phyloP scores from a whole-genome alignment of 2,888 invertebrate genomes.

The Ypsolopha sequella region DNA sequence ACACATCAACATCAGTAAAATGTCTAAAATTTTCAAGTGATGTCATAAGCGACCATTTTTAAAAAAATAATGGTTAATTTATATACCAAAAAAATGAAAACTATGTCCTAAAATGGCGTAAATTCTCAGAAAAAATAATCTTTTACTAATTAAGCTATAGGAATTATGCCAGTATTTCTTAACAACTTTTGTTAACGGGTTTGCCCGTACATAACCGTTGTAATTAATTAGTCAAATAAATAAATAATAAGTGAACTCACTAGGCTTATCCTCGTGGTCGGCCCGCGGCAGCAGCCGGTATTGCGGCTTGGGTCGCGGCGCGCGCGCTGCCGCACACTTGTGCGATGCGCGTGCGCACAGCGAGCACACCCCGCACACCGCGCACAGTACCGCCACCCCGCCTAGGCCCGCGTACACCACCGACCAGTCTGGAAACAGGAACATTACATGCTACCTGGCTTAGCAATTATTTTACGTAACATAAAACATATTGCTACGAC shows the following conservation, averaged over 20 bases:
- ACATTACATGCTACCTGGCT: neutral
- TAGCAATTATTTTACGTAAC: neutral
- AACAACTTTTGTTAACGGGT: no score
- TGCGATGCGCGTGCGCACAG: slow-evolving; percentile 66
- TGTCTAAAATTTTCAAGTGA: no score
- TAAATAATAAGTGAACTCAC: slow-evolving; percentile 45
- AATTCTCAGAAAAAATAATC: no score
- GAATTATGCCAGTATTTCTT: no score
- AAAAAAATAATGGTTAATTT: no score
- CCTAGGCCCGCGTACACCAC: slow-evolving; percentile 91
- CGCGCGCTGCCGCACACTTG: slow-evolving; percentile 59
- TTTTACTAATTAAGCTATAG: no score
- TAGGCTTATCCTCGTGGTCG: slow-evolving; percentile 77
- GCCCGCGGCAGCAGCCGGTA: slow-evolving; percentile 79
- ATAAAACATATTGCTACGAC: neutral
- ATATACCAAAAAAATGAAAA: no score
- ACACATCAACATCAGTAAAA: no score
- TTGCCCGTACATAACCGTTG: no score
- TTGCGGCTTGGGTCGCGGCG: slow-evolving; percentile 68
- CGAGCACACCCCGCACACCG: slow-evolving; percentile 74
- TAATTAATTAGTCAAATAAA: neutral
- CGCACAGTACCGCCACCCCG: slow-evolving; percentile 70
- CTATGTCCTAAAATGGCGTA: no score
- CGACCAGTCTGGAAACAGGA: slow-evolving; percentile 82
- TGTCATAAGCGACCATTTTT: no score